Conservation (phyloP, 1,140 invertebrate species). For the Scaptomyza hsui region DNA sequence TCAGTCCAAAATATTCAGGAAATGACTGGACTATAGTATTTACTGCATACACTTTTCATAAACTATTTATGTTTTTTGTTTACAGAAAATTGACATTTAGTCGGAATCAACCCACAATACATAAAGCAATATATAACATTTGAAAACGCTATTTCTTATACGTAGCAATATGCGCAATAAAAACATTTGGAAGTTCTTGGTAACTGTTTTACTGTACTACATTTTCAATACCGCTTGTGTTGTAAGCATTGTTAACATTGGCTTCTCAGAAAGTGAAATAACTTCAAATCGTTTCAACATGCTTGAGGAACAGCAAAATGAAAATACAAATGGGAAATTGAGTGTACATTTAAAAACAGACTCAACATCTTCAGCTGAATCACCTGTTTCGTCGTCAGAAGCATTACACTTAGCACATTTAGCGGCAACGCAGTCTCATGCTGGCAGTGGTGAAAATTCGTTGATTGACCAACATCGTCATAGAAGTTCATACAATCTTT, state of each 20-base stretch:
- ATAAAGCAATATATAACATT: no score
- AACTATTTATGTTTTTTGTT: no score
- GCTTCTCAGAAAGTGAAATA: not conserved
- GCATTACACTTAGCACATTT: not conserved
- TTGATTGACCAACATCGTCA: slow-evolving; percentile 11
- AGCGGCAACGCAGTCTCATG: not conserved
- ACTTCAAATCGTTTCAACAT: slow-evolving; percentile 4
- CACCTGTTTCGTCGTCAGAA: not conserved
- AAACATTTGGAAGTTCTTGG: not conserved
- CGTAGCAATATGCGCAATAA: slow-evolving; percentile 10
- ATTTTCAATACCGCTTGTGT: not conserved
- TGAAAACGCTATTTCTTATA: not conserved
- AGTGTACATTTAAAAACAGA: slow-evolving; percentile 1
- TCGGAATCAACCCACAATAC: no score
- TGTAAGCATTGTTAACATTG: not conserved
- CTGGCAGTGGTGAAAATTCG: slow-evolving; percentile 9
- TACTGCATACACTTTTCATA: no score
- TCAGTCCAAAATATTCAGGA: no score
- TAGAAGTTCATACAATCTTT: slow-evolving; percentile 80
- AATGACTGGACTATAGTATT: no score
- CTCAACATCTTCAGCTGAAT: not conserved
- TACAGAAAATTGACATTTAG: no score
- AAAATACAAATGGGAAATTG: not conserved
- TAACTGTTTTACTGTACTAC: slow-evolving; percentile 6
- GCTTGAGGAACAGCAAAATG: not conserved